These are phyloP conservation scores for Abrostola triplasia DNA, from an alignment of 2,888 invertebrate genomes.

Conservation along the genomic window DNA sequence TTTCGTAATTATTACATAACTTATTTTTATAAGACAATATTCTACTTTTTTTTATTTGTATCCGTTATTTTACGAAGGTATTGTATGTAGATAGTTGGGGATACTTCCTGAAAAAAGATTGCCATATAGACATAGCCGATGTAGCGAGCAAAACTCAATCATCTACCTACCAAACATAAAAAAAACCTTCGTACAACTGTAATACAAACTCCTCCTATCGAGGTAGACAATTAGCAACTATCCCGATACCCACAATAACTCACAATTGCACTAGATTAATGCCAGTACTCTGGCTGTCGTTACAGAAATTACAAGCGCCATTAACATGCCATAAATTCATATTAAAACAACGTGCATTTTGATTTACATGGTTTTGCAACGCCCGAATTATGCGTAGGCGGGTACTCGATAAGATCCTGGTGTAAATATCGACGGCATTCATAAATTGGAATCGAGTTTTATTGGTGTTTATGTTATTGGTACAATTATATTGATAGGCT, in stretches of 20 bases:
- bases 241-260: constrained; percentile 55
- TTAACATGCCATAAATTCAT: constrained; percentile 58
- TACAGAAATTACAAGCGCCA: constrained; percentile 54
- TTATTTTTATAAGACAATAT: too few species aligned
- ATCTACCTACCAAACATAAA: background rate
- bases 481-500: constrained; percentile 1
- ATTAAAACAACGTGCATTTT: constrained; percentile 54
- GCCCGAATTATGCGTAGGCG: constrained; percentile 42
- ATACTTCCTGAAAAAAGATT: too few species aligned
- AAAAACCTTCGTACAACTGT: background rate
- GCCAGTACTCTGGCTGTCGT: constrained; percentile 44
- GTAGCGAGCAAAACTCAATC: background rate
- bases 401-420: constrained; percentile 30
- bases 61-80: too few species aligned
- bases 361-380: constrained; percentile 50
- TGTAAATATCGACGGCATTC: constrained; percentile 30
- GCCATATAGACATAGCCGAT: too few species aligned
- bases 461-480: constrained; percentile 20
- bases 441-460: background rate
- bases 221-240: constrained; percentile 44
- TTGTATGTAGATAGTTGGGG: too few species aligned
- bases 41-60: too few species aligned
- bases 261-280: constrained; percentile 61
- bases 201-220: constrained; percentile 19
- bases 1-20: too few species aligned